phyloP scores from a whole-genome alignment of 1,140 invertebrate species.

The Leptinotarsa defecta region DNA sequence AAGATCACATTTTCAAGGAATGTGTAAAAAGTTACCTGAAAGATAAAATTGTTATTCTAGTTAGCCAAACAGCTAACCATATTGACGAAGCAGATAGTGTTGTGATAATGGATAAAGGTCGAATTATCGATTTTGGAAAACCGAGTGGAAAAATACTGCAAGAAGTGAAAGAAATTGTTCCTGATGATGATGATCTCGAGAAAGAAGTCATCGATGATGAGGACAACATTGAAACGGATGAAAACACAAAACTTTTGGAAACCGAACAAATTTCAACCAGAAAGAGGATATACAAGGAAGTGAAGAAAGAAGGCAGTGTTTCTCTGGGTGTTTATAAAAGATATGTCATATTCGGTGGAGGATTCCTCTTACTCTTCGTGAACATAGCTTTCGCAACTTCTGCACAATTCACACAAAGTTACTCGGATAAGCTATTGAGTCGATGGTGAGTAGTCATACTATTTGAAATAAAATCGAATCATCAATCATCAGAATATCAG shows the following conservation, averaged over 20 bases:
- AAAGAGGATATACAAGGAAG: conserved; percentile 41
- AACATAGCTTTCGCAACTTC: conserved; percentile 32
- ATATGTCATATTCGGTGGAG: conserved; percentile 41
- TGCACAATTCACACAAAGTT: conserved; percentile 38
- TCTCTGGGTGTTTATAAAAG: conserved; percentile 35
- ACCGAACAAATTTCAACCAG: conserved; percentile 28
- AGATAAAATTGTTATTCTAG: conserved; percentile 72
- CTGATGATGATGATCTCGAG: conserved; percentile 16
- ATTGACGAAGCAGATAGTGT: conserved; percentile 75
- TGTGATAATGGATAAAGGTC: conserved; percentile 66
- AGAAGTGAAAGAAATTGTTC: conserved; percentile 26
- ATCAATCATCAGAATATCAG: no score
- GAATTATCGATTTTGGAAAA: conserved; percentile 53
- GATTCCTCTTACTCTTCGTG: conserved; percentile 34
- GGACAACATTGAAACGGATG: conserved; percentile 12
- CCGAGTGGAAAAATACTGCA: conserved; percentile 42
- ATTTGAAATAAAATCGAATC: no score
- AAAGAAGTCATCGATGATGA: conserved; percentile 27
- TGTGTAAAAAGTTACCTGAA: conserved; percentile 72
- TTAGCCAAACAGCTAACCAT: conserved; percentile 84
- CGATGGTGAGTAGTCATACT: conserved; percentile 34
- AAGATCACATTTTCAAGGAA: conserved; percentile 78
- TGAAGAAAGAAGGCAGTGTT: conserved; percentile 40
- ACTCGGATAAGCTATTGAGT: conserved; percentile 37
- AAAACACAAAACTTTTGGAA: conserved; percentile 24